Evolutionary conservation across 2,797 vertebrate species (phyloP), one percentile per base, ranked within the genome.

Genomic region (Molossus alvarezi): DNA sequence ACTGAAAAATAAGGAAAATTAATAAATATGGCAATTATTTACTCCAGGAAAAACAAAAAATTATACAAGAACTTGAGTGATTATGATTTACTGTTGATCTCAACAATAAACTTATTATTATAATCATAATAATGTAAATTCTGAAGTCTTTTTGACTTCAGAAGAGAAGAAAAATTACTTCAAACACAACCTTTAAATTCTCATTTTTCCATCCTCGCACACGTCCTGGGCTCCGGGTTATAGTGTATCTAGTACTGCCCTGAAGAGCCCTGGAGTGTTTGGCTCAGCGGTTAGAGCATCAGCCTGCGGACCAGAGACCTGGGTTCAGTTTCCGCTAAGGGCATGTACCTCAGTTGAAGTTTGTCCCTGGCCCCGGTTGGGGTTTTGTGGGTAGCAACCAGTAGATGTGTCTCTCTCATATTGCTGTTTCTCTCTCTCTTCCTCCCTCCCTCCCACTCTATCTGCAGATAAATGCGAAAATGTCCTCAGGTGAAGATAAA

Each of bases 1-100:
- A 79, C 37, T 80, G 87, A 37, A 93, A 92, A 92, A 76, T 55
- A 12, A 90, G 71, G 7, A 67, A 93, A 86, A 89, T 67, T 73
- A 88, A 79, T 77, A 90, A 89, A n/a, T 2, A 72, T 62, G 41
- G 27, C 17, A 91, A 87, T 41, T 89, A 51, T 73, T 41, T 83
- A 64, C 53, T 91, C 23, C 18, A 77, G 21, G 62, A 58, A 64
- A 93, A 94, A 81, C 29, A 86, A 67, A 79, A 41, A 91, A 48
- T 53, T 1, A 60, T 60, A 91, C 10, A 88, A 51, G 86, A 95
- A 29, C 5, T 75, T 21, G 81, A 58, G 53, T 23, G 91, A 90
- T 65, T 41, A 84, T 58, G 41, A 45, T 58, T 89, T 72, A 77
- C 6, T 55, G 60, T 81, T 89, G 95, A 14, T 71, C 62, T 88